These are phyloP conservation scores for Lasioglossum zephyrum DNA, from an alignment of 2,888 invertebrate genomes.

Conservation along the genomic window DNA sequence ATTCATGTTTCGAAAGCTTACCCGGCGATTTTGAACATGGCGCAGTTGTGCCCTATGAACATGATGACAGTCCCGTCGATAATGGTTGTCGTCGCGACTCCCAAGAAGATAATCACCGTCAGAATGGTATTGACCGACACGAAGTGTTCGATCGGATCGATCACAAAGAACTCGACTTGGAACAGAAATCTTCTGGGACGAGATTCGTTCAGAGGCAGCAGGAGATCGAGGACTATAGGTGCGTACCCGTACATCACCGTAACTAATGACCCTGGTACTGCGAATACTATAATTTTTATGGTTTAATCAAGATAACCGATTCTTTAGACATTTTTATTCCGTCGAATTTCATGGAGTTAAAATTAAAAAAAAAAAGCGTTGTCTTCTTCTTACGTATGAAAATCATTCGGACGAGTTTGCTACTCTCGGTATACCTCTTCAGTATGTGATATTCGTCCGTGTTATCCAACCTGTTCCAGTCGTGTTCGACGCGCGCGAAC, in stretches of 20 bases:
- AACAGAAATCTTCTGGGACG: background rate
- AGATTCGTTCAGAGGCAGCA: slow-evolving; percentile 24
- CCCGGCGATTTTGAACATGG: slow-evolving; percentile 45
- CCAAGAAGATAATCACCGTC: background rate
- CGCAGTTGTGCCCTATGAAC: slow-evolving; percentile 18
- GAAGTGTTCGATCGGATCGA: slow-evolving; percentile 7
- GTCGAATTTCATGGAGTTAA: background rate
- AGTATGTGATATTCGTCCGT: background rate
- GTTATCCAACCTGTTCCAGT: background rate
- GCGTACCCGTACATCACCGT: too few species aligned
- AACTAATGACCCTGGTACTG: background rate
- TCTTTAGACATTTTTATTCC: background rate
- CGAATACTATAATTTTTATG: background rate
- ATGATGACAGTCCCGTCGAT: background rate
- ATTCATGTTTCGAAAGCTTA: background rate
- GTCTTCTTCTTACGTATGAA: background rate
- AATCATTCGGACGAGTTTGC: background rate
- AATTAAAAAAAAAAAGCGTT: background rate
- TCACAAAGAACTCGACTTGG: background rate
- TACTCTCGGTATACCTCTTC: background rate
- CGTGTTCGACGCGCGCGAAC: background rate
- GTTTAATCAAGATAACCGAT: too few species aligned
- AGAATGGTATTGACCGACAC: background rate
- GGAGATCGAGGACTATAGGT: slow-evolving; percentile 6
- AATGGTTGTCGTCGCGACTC: background rate